These are phyloP conservation scores for Delia radicum DNA, from an alignment of 1,140 invertebrate genomes.

Conservation along the genomic window DNA sequence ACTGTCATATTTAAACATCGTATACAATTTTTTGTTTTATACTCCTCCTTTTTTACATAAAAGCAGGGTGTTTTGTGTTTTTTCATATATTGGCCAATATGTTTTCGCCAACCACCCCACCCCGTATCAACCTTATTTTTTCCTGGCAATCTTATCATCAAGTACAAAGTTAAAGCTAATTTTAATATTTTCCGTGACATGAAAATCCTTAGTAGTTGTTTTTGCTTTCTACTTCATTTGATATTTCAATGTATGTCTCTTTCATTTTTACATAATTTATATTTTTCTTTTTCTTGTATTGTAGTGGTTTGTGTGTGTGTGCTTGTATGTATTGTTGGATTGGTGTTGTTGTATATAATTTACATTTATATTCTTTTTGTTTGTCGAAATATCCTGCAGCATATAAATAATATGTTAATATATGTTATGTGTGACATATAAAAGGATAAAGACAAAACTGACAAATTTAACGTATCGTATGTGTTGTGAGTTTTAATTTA, in stretches of 20 bases:
- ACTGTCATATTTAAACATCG: constrained; percentile 15
- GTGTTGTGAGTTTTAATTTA: background rate
- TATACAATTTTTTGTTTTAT: background rate
- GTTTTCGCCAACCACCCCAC: background rate
- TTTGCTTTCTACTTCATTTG: background rate
- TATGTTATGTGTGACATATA: background rate
- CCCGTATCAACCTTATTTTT: background rate
- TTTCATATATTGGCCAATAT: background rate
- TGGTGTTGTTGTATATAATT: background rate
- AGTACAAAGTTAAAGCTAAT: constrained; percentile 47
- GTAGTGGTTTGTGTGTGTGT: background rate
- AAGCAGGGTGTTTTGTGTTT: background rate
- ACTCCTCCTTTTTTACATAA: background rate
- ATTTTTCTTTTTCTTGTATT: background rate
- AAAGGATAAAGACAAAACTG: background rate
- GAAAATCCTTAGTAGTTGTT: constrained; percentile 24
- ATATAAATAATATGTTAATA: background rate
- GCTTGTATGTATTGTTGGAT: too few relatives aligned
- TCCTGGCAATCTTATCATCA: background rate
- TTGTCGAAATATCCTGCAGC: background rate
- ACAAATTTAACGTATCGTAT: background rate
- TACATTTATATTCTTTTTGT: background rate
- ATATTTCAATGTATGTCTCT: background rate
- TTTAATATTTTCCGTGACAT: constrained; percentile 54
- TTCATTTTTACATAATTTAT: background rate